Evolutionary conservation across 1,140 invertebrate genomes (phyloP), one percentile per base, ranked within the genome.

Genomic region (Copidosoma floridanum): DNA sequence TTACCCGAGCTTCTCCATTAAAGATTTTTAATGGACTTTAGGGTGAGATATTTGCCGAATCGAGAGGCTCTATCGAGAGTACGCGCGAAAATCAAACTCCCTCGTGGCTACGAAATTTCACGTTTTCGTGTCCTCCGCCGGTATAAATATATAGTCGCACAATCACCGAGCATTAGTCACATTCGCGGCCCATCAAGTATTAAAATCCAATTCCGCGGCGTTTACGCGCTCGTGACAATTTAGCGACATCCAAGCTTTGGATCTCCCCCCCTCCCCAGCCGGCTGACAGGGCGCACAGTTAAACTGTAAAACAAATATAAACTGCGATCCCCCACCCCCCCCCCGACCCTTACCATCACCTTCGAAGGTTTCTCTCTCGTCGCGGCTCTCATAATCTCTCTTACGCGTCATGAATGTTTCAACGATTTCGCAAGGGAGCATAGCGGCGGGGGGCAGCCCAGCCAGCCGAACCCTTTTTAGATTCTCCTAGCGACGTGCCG

Each of bases 271-370:
- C 11, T 46, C 41, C 18, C 41, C 18, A 14, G 21, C 26, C 47
- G n/a, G 47, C n/a, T n/a, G n/a, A n/a, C n/a, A n/a, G n/a, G n/a
- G n/a, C n/a, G n/a, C n/a, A 2, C n/a, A n/a, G 23, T 61, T 61
- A 54, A 61, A 54, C 51, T 48, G 51, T 54, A 48, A 61, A 61
- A 61, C 43, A 61, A 61, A 61, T 61, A 48, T 37, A 32, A 54
- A 54, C 16, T 43, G 26, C 35, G 21, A 6, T 32, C 11, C 11
- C 35, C 21, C 18, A 16, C 37, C 12, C 23, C 10, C 12, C 21
- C 27, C 6, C 29, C 29, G 29, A 32, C 29, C 12, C 29, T n/a
- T n/a, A 14, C 20, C n/a, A 23, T 10, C 27, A 18, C n/a, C n/a
- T n/a, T n/a, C n/a, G n/a, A n/a, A n/a, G n/a, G n/a, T n/a, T 21